Evolutionary conservation across 2,888 invertebrate species (phyloP).

Genomic region (Hypolimnas misippus): DNA sequence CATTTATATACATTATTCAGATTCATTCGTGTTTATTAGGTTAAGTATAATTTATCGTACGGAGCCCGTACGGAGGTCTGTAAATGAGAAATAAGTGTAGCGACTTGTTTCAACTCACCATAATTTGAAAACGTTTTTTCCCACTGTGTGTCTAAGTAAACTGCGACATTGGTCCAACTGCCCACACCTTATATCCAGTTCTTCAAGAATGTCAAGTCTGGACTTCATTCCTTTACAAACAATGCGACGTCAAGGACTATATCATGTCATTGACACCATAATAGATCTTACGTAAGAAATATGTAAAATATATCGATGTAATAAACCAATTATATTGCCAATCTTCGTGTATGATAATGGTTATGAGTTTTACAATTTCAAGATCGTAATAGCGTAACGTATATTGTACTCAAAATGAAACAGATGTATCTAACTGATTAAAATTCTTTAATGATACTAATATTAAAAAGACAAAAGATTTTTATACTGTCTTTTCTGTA

Average conservation of each 20-base stretch:
- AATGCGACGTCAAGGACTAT: slow-evolving; percentile 65
- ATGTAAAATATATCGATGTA: slow-evolving; percentile 9
- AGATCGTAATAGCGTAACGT: no score
- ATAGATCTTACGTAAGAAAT: slow-evolving; percentile 50
- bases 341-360: background rate
- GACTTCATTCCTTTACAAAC: slow-evolving; percentile 77
- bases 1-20: background rate
- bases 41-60: background rate
- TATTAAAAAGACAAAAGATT: no score
- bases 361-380: background rate
- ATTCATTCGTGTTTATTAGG: background rate
- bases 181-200: slow-evolving; percentile 80
- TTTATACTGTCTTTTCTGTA: no score
- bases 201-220: slow-evolving; percentile 73
- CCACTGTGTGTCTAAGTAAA: slow-evolving; percentile 59
- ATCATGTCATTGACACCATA: slow-evolving; percentile 63
- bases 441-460: no score
- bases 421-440: no score
- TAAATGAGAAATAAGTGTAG: slow-evolving; percentile 3
- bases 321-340: background rate
- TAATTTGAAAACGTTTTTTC: slow-evolving; percentile 61
- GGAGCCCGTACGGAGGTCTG: no score
- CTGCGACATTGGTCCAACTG: slow-evolving; percentile 64
- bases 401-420: no score
- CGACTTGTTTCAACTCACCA: slow-evolving; percentile 60